Percentiles rank a stretch among this genome's conserved stretches.
phyloP scores from a whole-genome alignment of 2,888 invertebrate genomes.

The Drosophila vallismaia region DNA sequence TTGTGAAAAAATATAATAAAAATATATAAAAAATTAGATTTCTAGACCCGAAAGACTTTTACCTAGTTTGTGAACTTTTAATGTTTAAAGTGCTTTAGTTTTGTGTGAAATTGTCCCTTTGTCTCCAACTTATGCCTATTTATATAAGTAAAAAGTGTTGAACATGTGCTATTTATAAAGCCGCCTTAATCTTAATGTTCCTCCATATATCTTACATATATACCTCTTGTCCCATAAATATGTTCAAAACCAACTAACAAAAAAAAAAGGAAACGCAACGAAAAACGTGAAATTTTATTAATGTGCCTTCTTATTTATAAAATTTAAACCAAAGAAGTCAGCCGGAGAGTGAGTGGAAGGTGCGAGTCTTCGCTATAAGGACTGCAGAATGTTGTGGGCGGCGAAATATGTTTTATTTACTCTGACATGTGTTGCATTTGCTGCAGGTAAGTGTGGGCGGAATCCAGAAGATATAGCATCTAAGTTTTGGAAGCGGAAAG shows the following conservation, averaged over 20 bases:
- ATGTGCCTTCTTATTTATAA: slow-evolving; percentile 42
- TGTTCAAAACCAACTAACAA: slow-evolving; percentile 36
- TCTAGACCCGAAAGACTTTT: neutral
- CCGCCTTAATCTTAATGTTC: slow-evolving; percentile 65
- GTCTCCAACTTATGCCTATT: slow-evolving; percentile 6
- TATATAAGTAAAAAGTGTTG: slow-evolving; percentile 46
- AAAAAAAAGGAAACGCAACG: slow-evolving; percentile 16
- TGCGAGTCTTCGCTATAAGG: slow-evolving; percentile 44
- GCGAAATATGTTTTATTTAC: slow-evolving; percentile 62
- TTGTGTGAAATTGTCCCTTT: slow-evolving; percentile 13
- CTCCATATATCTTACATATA: slow-evolving; percentile 42
- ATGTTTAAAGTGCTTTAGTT: slow-evolving; percentile 6
- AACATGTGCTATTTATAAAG: slow-evolving; percentile 64
- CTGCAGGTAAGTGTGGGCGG: slow-evolving; percentile 60
- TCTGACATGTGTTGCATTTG: slow-evolving; percentile 61
- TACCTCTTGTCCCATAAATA: slow-evolving; percentile 47
- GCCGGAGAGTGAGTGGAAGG: slow-evolving; percentile 43
- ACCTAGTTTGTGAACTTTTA: neutral
- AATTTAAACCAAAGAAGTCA: slow-evolving; percentile 21
- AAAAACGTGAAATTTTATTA: slow-evolving; percentile 40
- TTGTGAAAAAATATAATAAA: slow-evolving; percentile 4
- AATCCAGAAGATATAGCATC: neutral
- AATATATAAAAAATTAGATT: neutral
- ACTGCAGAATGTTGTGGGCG: slow-evolving; percentile 63
- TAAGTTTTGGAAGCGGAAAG: neutral